Base-by-base conservation (phyloP, 2,888 invertebrate species). In the Diarsia mendica region DNA sequence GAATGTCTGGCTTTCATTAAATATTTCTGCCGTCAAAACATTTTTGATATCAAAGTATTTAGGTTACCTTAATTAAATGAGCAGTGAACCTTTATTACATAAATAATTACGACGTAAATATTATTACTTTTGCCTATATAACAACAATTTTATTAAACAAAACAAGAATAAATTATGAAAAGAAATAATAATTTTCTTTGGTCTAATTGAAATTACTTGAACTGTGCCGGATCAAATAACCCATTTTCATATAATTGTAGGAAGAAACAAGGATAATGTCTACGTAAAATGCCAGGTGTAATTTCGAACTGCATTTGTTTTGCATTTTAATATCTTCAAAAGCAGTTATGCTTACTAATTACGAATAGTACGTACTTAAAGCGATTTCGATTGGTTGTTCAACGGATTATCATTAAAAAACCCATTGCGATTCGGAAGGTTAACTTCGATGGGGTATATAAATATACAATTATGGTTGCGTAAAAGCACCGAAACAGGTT, bases 371-470 rank as follows among this genome's bases (percentile, higher is more conserved):
- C 44, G 11, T n/a, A 33, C 44, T 66, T 53, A 15, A 20, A 20
- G 39, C 72, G 18, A 4, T 15, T 67, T n/a, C 28, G 2, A 70
- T 51, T 18, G 46, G 15, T 61, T 67, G 28, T 61, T 33, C 60
- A 79, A 75, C 53, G 20, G 64, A 63, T 75, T 75, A 75, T 70
- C 63, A 75, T 79, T 82, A 82, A 79, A 69, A 70, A 64, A 39
- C 39, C 28, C 48, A 79, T 67, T 60, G 71, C n/a, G 28, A 67
- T 75, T 67, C 28, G 23, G n/a, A 23, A 15, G n/a, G 44, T 72
- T 67, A 72, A 70, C 67, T 44, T 46, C 23, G 15, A 61, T 60
- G 13, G 15, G 13, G 70, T 70, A 70, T 71, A 73, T 65, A 73
- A 71, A 79, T 83, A 79, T 71, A 33, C 80, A 70, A 65, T 83